Conservation (phyloP, 1,140 invertebrate species). For the Halyomorpha halys region DNA sequence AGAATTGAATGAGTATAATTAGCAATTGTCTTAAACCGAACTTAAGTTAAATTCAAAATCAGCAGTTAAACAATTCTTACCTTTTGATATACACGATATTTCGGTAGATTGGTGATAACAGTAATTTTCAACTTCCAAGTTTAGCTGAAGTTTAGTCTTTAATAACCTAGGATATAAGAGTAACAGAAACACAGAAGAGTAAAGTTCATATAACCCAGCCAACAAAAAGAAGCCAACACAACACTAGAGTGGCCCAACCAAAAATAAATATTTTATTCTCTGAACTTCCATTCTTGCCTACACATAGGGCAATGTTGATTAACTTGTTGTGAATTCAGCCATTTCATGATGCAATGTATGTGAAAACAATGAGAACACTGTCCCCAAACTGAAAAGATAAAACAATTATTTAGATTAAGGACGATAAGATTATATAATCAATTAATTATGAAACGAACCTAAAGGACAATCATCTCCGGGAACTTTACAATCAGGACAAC, state of each 20-base stretch:
- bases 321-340: slow-evolving; percentile 91
- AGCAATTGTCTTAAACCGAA: too few relatives aligned
- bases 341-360: slow-evolving; percentile 99
- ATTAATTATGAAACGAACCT: slow-evolving; percentile 39
- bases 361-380: slow-evolving; percentile 98
- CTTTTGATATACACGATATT: too few relatives aligned
- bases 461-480: slow-evolving; percentile 97
- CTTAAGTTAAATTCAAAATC: too few relatives aligned
- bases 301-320: slow-evolving; percentile 98
- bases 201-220: background rate
- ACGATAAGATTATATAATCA: background rate
- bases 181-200: too few relatives aligned
- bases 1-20: too few relatives aligned
- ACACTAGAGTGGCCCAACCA: background rate
- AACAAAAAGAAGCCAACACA: background rate
- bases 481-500: slow-evolving; percentile 96
- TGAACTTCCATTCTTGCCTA: slow-evolving; percentile 97
- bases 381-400: slow-evolving; percentile 74
- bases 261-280: slow-evolving; percentile 46
- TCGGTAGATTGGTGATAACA: too few relatives aligned
- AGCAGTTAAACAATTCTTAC: too few relatives aligned
- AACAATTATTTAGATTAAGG: background rate
- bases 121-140: too few relatives aligned
- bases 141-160: too few relatives aligned
- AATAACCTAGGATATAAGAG: too few relatives aligned